A percentile compares a stretch with the other conserved stretches of the same genome.
Conservation (phyloP, 2,113 vertebrate genomes). For the Alligator mississippiensis region DNA sequence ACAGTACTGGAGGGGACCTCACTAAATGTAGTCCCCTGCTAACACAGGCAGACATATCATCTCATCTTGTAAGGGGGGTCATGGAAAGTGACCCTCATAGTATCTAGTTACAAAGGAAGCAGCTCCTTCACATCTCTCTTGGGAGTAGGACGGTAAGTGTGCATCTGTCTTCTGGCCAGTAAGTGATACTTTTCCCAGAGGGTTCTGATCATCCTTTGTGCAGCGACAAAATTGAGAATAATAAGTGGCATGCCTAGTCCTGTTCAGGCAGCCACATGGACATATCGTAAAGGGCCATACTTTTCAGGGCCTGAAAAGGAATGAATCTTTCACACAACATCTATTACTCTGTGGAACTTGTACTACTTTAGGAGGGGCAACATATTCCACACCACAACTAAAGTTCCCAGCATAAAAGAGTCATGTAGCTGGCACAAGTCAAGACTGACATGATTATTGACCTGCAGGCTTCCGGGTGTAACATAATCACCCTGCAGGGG, state of each 20-base stretch:
- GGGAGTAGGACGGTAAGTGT: neutral
- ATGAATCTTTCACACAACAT: neutral
- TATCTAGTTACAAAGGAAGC: neutral
- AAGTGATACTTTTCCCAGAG: neutral
- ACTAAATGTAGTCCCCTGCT: neutral
- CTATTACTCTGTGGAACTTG: neutral
- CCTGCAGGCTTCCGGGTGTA: neutral
- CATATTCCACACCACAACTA: neutral
- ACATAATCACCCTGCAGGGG: neutral
- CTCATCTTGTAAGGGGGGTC: neutral
- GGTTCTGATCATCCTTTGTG: neutral
- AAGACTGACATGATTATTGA: too few relatives aligned
- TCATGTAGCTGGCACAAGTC: too few relatives aligned
- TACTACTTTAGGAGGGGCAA: rapidly evolving
- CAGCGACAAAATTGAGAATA: neutral
- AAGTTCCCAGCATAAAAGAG: neutral
- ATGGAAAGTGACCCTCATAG: neutral
- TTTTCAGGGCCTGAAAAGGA: neutral
- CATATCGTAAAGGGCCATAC: neutral
- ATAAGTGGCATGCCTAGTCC: neutral
- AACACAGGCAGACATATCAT: neutral
- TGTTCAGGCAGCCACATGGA: neutral
- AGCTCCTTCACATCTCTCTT: neutral
- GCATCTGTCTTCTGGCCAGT: neutral
- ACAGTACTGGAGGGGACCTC: neutral